These are phyloP conservation scores for Anser cygnoides DNA, from an alignment of 2,113 vertebrate species.

Conservation along the genomic window DNA sequence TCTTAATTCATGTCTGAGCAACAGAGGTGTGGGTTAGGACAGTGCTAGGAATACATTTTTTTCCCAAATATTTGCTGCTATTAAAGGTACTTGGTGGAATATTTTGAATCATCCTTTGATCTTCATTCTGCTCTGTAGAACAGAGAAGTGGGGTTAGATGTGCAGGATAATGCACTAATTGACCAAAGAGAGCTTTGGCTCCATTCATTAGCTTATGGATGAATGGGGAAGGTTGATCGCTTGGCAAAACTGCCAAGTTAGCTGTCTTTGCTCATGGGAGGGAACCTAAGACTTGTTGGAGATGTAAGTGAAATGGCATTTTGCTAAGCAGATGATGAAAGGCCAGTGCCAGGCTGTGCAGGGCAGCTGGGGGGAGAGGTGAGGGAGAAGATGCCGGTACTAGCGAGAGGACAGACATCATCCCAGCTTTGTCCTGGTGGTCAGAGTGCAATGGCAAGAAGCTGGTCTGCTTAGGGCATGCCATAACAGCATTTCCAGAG, in stretches of 20 bases:
- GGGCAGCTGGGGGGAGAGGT: background rate
- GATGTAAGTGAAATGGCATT: background rate
- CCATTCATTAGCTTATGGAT: background rate
- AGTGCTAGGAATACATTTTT: background rate
- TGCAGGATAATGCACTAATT: background rate
- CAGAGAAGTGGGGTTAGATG: background rate
- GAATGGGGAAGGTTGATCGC: background rate
- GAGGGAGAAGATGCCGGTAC: background rate
- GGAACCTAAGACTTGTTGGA: background rate
- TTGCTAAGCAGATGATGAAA: background rate
- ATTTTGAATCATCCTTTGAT: conserved; percentile 20
- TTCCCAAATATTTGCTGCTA: background rate
- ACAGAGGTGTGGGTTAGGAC: background rate
- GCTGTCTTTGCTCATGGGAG: background rate
- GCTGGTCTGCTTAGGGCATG: background rate
- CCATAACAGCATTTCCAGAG: background rate
- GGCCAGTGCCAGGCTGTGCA: background rate
- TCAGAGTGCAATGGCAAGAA: background rate
- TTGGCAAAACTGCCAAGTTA: background rate
- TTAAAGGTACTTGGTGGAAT: background rate
- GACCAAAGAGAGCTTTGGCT: background rate
- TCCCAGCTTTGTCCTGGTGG: background rate
- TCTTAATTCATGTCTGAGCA: conserved; percentile 8
- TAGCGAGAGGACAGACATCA: fast-evolving
- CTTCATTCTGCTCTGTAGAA: background rate